Conservation (phyloP, 1,140 invertebrate genomes). For the Lithobius niger region DNA sequence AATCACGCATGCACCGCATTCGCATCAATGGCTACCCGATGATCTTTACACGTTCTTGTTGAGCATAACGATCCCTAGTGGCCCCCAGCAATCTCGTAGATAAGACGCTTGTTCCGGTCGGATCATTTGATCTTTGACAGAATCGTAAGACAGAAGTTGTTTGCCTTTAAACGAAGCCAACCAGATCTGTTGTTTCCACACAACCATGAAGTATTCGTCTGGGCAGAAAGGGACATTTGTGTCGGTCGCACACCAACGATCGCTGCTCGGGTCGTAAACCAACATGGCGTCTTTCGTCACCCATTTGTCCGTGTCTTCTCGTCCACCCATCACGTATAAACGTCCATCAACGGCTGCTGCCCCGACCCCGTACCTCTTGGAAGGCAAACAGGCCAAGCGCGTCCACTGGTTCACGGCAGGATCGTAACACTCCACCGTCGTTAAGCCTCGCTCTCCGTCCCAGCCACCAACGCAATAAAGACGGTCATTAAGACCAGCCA, state of each 20-base stretch:
- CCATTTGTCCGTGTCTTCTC: conserved; percentile 7
- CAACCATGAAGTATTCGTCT: conserved; percentile 7
- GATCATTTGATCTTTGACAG: conserved; percentile 8
- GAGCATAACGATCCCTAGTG: conserved; percentile 2
- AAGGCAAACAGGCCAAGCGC: conserved; percentile 1
- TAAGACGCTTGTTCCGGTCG: conserved; percentile 3
- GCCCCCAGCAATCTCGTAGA: conserved; percentile 2
- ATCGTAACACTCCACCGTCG: conserved; percentile 2
- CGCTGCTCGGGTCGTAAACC: conserved; percentile 7
- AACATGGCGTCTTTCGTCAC: conserved; percentile 6
- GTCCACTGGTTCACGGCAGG: conserved; percentile 6
- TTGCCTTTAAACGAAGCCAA: conserved; percentile 4
- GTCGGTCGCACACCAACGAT: conserved; percentile 7
- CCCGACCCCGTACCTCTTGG: conserved; percentile 2
- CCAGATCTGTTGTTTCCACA: conserved; percentile 9
- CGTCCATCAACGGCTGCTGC: conserved; percentile 6
- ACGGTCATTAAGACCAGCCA: conserved; percentile 3
- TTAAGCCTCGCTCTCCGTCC: conserved; percentile 5
- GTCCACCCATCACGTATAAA: conserved; percentile 5
- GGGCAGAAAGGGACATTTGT: conserved; percentile 8
- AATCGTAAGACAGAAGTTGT: conserved; percentile 5
- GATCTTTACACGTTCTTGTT: conserved; percentile 4
- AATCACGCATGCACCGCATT: too few relatives aligned
- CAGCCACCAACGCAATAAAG: conserved; percentile 4
- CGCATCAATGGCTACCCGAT: too few relatives aligned